Percentiles rank a stretch among this genome's conserved stretches.
Conservation (phyloP, 2,797 vertebrate species). For the Thripadectes ignobilis region DNA sequence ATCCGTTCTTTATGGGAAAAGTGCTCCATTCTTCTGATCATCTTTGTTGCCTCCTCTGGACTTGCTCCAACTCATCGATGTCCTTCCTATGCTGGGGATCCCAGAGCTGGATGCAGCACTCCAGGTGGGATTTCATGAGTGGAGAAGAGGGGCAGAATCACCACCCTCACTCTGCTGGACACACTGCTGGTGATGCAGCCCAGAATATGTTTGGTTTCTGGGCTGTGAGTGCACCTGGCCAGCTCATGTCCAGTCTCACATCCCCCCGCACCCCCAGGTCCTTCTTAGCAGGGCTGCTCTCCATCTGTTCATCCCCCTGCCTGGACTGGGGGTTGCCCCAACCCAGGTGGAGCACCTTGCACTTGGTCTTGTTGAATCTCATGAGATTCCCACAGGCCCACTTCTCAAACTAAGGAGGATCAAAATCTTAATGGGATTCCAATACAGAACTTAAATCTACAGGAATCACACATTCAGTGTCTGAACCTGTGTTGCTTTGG, state of each 20-base stretch:
- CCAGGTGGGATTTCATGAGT: background rate
- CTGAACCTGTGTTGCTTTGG: background rate
- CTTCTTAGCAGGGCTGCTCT: background rate
- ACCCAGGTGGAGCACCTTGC: background rate
- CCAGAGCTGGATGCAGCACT: background rate
- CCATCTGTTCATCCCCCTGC: background rate
- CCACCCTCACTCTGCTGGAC: background rate
- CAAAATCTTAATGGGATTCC: background rate
- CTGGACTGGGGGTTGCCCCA: fast-evolving
- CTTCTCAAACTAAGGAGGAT: background rate
- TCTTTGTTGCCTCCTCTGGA: background rate
- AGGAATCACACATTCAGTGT: background rate
- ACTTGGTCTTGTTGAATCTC: background rate
- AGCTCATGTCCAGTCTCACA: background rate
- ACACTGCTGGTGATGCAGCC: fast-evolving
- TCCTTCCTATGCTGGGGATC: background rate
- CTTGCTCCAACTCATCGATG: fast-evolving
- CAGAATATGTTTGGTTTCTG: background rate
- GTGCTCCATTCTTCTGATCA: background rate
- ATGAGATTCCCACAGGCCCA: background rate
- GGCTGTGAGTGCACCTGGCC: background rate
- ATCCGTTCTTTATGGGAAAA: background rate
- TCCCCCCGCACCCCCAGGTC: background rate
- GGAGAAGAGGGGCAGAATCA: background rate
- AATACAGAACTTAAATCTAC: background rate